Evolutionary conservation across 2,888 invertebrate species (phyloP), one percentile per base, ranked within the genome.

Genomic region (Penaeus monodon): DNA sequence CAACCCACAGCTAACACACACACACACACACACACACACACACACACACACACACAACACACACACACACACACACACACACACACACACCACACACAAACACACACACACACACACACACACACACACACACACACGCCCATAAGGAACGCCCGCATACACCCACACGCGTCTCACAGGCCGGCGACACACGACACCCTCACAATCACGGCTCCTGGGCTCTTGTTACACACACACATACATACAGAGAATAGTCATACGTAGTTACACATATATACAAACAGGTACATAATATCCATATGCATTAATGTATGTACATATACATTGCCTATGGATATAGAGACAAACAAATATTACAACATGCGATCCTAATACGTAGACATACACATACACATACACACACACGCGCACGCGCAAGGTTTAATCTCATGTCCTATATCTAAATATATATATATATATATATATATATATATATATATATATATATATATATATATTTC

Each of bases 141-240:
- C 73, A 73, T 8, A 68, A 3, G 10, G 66, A 4, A 66, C 24
- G 66, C 66, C 24, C 66, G 66, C 24, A 66, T 66, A 27, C 66
- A n/a, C 70, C 70, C 70, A 77, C 77, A 77, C 38, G 24, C 2
- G 24, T 24, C 38, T 77, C 20, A 73, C 73, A 27, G 8, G 33
- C 73, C 73, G 6, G 73, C 14, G 20, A 29, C 29, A 73, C 73
- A 73, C 74, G 33, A 74, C 74, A 74, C 74, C 27, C 27, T 74
- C n/a, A 33, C 74, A 33, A 29, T 27, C 74, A 33, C 74, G 44
- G 44, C 44, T 44, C 44, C 10, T 4, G 44, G 44, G 44, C 44
- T 44, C 10, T 44, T 44, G 44, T 44, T 44, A 44, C 44, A 44
- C 10, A 44, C 10, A 44, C 10, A 44, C 10, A 44, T 44, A 44